Conservation (phyloP, 2,888 invertebrate species). For the Ormyrus thymus region DNA sequence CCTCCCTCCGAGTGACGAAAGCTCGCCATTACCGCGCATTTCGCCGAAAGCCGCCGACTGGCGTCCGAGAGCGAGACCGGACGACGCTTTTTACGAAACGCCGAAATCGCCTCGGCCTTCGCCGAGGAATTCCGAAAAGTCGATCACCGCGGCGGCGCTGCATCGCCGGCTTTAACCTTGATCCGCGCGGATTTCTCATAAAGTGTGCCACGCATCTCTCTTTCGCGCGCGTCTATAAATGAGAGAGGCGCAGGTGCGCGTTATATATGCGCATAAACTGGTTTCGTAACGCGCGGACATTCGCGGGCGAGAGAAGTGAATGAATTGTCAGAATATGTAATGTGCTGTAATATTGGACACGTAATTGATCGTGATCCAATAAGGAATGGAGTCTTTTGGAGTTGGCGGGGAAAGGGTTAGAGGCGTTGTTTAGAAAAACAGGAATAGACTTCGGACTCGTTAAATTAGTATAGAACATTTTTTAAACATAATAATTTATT, state of each 20-base stretch:
- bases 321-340: conserved; percentile 30
- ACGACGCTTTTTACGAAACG: too few species aligned
- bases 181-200: conserved; percentile 2
- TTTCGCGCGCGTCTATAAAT: not conserved
- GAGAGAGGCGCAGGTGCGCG: conserved; percentile 5
- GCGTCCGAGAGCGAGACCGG: too few species aligned
- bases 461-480: too few species aligned
- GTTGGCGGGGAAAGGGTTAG: too few species aligned
- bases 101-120: too few species aligned
- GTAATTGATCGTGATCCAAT: not conserved
- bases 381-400: too few species aligned
- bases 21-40: too few species aligned
- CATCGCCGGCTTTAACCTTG: conserved; percentile 29
- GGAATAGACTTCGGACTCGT: too few species aligned
- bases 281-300: conserved; percentile 31
- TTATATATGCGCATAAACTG: not conserved
- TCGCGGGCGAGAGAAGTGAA: not conserved
- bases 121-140: not conserved
- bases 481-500: too few species aligned
- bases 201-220: conserved; percentile 34
- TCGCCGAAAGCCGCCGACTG: too few species aligned
- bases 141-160: conserved; percentile 2
- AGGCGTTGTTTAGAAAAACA: too few species aligned
- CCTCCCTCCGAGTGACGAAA: too few species aligned
- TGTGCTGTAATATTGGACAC: conserved; percentile 18